Conservation (phyloP, 2,113 vertebrate species). For the Rhabdornis inornatus region DNA sequence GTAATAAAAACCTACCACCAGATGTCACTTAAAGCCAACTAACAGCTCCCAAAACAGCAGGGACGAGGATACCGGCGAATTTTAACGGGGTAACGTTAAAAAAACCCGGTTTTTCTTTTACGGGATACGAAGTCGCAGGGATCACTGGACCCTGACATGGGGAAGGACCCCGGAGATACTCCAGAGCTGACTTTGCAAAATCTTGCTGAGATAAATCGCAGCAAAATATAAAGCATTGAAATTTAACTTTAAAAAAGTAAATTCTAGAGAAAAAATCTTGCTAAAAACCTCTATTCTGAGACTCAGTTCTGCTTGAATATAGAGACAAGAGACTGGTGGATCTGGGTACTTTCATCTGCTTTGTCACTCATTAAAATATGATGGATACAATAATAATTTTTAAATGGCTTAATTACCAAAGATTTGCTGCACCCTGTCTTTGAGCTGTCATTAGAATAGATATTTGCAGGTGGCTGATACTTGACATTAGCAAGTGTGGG, state of each 20-base stretch:
- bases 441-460: not conserved
- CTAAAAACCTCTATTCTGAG: not conserved
- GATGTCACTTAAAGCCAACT: slow-evolving; percentile 24
- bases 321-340: not conserved
- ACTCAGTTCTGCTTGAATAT: not conserved
- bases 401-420: not conserved
- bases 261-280: not conserved
- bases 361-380: not conserved
- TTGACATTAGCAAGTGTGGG: not conserved
- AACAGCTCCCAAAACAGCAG: not conserved
- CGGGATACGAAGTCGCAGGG: fast-evolving
- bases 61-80: fast-evolving
- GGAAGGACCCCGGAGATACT: not conserved
- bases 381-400: not conserved
- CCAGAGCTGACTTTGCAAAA: not conserved
- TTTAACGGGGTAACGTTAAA: too few relatives aligned
- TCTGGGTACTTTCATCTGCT: not conserved
- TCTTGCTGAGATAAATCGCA: not conserved
- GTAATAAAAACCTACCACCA: not conserved
- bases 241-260: not conserved
- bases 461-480: not conserved
- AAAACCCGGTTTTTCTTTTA: not conserved
- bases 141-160: not conserved
- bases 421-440: not conserved
- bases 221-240: not conserved